Base-by-base conservation (phyloP, 1,140 invertebrate genomes). In the Battus philenor region DNA sequence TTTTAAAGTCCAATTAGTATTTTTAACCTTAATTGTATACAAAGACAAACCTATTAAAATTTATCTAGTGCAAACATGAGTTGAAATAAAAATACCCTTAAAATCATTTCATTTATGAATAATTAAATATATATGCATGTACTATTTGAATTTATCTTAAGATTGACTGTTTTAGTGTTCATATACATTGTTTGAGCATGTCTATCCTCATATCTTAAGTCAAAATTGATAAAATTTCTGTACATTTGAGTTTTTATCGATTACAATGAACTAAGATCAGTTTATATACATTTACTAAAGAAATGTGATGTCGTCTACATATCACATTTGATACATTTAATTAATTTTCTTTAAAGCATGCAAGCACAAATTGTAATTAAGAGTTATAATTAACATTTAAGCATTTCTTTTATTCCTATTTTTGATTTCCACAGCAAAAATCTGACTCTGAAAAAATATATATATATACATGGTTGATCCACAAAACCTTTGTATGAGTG, bases 81-180 rank as follows among this genome's bases (percentile, higher is more conserved):
- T 68, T 62, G 62, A 59, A 59, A 59, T 59, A 52, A 63, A 61
- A 26, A 62, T 66, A 68, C 47, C 55, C 63, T 68, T 76, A 73
- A 56, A n/a, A 68, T 72, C 67, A 78, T 75, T 79, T 76, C 58
- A 58, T 60, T 71, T 34, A 56, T 54, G 47, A 63, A 59, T 59
- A 32, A 59, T 43, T 68, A 61, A 54, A 45, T 54, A 58, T 50
- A 60, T 50, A 70, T 55, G 51, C 36, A 56, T 58, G 54, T 59
- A 64, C 57, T 60, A 45, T 67, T 59, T 47, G 38, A 53, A 45
- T 56, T 51, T 54, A 59, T 47, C 36, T 54, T 59, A 68, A 39
- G 39, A 38, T 55, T 44, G 53, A 54, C 17, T 53, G 48, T 54
- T 44, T 55, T 49, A 50, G 18, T 59, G 48, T 49, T 59, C 27